A percentile compares a stretch with the other conserved stretches of the same genome.
Evolutionary conservation across 2,888 invertebrate genomes (phyloP).

Genomic region (Lagria hirta): DNA sequence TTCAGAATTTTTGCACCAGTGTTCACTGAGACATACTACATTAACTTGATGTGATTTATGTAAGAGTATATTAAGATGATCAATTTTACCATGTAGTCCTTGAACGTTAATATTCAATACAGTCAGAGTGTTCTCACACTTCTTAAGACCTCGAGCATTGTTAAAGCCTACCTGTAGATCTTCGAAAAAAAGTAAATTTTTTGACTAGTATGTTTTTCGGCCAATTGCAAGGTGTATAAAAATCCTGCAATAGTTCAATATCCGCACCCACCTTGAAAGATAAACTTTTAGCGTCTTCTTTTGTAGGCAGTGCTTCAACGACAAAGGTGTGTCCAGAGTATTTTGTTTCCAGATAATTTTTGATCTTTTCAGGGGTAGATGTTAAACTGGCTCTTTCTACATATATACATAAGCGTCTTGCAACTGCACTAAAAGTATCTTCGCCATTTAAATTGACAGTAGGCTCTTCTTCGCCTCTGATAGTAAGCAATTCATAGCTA

Average conservation of each 20-base stretch:
- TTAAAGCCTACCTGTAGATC: too few species aligned
- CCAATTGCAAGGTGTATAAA: constrained; percentile 6
- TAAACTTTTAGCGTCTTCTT: constrained; percentile 5
- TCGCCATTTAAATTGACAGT: background rate
- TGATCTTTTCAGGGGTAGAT: constrained; percentile 7
- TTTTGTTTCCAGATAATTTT: constrained; percentile 7
- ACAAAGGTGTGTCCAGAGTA: background rate
- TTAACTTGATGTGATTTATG: too few species aligned
- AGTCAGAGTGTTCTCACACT: too few species aligned
- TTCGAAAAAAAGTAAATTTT: constrained; percentile 5
- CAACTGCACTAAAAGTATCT: constrained; percentile 4
- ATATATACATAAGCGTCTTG: constrained; percentile 1
- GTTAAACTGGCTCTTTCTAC: constrained; percentile 1
- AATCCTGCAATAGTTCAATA: constrained; percentile 4
- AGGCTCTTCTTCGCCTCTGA: background rate
- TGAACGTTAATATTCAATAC: too few species aligned
- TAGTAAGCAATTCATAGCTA: too few species aligned
- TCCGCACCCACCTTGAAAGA: constrained; percentile 12
- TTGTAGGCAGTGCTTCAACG: constrained; percentile 2
- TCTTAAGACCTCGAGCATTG: too few species aligned
- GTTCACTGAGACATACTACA: too few species aligned
- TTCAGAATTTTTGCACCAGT: too few species aligned
- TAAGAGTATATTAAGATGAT: too few species aligned
- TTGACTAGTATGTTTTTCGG: constrained; percentile 3
- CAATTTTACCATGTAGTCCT: too few species aligned